Base-by-base conservation (phyloP, 2,888 invertebrate genomes). In the Eristalinus aeneus region DNA sequence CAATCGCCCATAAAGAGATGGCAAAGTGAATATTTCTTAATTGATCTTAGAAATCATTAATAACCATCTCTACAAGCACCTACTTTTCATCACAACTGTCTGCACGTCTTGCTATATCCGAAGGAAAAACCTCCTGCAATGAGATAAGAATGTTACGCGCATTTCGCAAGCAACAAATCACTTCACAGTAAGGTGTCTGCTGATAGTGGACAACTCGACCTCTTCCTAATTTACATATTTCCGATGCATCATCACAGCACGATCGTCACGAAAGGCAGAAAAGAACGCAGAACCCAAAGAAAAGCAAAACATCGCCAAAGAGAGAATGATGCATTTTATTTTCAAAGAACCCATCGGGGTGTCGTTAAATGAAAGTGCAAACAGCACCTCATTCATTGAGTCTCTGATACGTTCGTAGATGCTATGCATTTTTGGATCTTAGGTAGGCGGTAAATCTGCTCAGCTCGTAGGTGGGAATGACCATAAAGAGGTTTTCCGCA, bases 301-400 rank as follows among this genome's bases (percentile, higher is more conserved):
- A 60, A 58, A 60, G 60, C 27, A 39, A 16, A 60, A 46, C 39
- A n/a, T 46, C 39, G 39, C n/a, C 6, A 2, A 16, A 8, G 16
- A 5, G 16, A 8, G 46, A 16, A 0, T 65, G 46, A 9, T 23
- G 58, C 34, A 73, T 34, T 72, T 79, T 72, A 79, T n/a, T n/a
- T n/a, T n/a, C 61, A 34, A 65, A 32, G 67, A 79, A 73, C 64
- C 65, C 79, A 79, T 73, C 79, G 64, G 73, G 80, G 61, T 58
- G 74, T 80, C 80, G 80, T 80, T 80, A 80, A 74, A 80, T 11
- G 68, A 80, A 80, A 80, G 68, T 74, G 73, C 68, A 80, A 74
- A 80, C 68, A 80, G 74, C 67, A 73, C 60, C 67, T 65, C 16
- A 60, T 36, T 63, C 73, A 68, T 74, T 74, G 67, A 74, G 36